Base-by-base conservation (phyloP, 2,113 vertebrate species). In the Rhinolophus sinicus region DNA sequence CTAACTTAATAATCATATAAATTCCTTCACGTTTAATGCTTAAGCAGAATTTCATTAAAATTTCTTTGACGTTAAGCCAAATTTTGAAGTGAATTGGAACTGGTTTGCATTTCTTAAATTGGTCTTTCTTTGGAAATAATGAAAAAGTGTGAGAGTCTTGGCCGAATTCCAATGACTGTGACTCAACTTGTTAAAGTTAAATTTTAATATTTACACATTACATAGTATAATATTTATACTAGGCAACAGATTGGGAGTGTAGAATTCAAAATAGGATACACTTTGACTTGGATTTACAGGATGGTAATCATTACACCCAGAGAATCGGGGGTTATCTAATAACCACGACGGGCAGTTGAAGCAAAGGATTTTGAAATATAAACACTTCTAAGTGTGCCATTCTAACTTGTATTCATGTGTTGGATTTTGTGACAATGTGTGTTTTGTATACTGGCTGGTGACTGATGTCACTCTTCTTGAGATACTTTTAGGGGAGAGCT, bases 101-200 rank as follows among this genome's bases (percentile, higher is more conserved):
- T 98, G 97, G 97, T 97, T 98, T 98, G 96, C 95, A 93, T 98
- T 98, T 98, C 98, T 98, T 98, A 98, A 98, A 97, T 95, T 97
- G 97, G 92, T 97, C 97, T 98, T 80, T 97, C 97, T 97, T 98
- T 97, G 90, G 95, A 98, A 98, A 98, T 98, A 98, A 98, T 97
- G 94, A 97, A 97, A 98, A 97, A 98, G 94, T 98, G 88, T 97
- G 98, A 97, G 78, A 95, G 69, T 96, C 94, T 97, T 98, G 97
- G 97, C 97, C 81, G 95, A 93, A 91, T 93, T 98, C 98, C 98
- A 98, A 52, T 93, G 96, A 97, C 97, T 98, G 67, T 97, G 97
- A 98, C 95, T 98, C 94, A 98, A 98, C 94, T 97, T 98, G 89
- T 97, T 98, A 98, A 97, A 96, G 97, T 96, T 97, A 96, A 93